A percentile compares a stretch with the other conserved stretches of the same genome.
Conservation (phyloP, 1,140 invertebrate genomes). For the Tachypleus tridentatus region DNA sequence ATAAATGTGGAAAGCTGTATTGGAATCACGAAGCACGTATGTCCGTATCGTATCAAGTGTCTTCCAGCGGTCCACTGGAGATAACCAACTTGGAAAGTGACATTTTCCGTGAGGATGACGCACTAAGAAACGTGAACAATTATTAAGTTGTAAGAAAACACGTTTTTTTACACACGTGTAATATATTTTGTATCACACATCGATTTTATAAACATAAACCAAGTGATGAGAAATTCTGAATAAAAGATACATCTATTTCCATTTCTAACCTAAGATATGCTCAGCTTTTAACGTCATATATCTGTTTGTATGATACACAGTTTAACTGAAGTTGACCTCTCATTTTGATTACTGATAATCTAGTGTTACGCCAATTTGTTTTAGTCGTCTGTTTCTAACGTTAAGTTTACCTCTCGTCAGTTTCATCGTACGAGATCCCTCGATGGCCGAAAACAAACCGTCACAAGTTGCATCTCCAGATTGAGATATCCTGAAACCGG, state of each 20-base stretch:
- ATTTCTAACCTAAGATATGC: not conserved
- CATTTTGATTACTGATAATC: not conserved
- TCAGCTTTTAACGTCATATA: not conserved
- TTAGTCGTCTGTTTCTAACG: not conserved
- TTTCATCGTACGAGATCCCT: constrained; percentile 60
- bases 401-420: constrained; percentile 53
- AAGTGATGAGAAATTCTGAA: constrained; percentile 1
- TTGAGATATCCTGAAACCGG: constrained; percentile 63
- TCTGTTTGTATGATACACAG: not conserved
- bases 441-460: constrained; percentile 62
- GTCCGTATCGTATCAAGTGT: constrained; percentile 13
- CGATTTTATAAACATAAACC: too few relatives aligned
- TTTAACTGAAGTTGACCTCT: not conserved
- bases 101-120: constrained; percentile 19
- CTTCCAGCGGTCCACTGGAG: constrained; percentile 14
- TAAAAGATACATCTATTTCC: not conserved
- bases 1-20: constrained; percentile 12
- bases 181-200: too few relatives aligned
- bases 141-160: too few relatives aligned
- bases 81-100: constrained; percentile 20
- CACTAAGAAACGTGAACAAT: constrained; percentile 1
- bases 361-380: not conserved
- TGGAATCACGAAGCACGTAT: constrained; percentile 15
- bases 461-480: constrained; percentile 80
- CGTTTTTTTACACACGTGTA: too few relatives aligned